Evolutionary conservation across 2,888 invertebrate species (phyloP).

Genomic region (Sacculina carcini): DNA sequence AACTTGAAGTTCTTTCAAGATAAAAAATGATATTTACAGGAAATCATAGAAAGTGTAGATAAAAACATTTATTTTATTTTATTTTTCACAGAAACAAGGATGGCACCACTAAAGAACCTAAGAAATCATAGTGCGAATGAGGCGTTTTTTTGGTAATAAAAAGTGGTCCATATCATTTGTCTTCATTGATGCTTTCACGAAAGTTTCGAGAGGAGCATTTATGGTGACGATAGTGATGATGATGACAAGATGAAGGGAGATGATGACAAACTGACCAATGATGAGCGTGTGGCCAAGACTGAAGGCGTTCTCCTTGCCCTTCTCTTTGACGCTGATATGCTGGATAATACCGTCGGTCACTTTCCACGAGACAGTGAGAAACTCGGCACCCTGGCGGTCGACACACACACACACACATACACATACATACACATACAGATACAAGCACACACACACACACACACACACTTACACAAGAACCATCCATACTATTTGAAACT

Average conservation of each 20-base stretch:
- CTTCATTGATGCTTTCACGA: no score
- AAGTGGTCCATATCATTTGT: no score
- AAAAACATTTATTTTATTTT: no score
- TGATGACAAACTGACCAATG: conserved; percentile 34
- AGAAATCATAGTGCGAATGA: no score
- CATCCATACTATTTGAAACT: no score
- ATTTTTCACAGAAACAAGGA: no score
- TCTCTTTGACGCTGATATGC: conserved; percentile 84
- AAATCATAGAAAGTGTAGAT: no score
- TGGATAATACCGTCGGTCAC: conserved; percentile 78
- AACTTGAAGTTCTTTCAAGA: no score
- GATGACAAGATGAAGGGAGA: background rate
- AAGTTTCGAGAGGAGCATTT: background rate
- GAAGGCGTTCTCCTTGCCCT: conserved; percentile 86
- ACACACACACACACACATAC: background rate
- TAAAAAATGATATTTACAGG: no score
- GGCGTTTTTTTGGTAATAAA: no score
- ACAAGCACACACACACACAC: background rate
- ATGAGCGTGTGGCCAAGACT: conserved; percentile 63
- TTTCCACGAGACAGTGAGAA: conserved; percentile 96
- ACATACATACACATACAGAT: background rate
- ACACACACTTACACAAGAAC: no score
- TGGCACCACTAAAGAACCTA: no score
- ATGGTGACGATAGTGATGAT: background rate
- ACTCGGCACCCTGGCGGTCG: conserved; percentile 54